These are phyloP conservation scores for Amblyteles armatorius DNA, from an alignment of 2,888 invertebrate species.

Conservation along the genomic window DNA sequence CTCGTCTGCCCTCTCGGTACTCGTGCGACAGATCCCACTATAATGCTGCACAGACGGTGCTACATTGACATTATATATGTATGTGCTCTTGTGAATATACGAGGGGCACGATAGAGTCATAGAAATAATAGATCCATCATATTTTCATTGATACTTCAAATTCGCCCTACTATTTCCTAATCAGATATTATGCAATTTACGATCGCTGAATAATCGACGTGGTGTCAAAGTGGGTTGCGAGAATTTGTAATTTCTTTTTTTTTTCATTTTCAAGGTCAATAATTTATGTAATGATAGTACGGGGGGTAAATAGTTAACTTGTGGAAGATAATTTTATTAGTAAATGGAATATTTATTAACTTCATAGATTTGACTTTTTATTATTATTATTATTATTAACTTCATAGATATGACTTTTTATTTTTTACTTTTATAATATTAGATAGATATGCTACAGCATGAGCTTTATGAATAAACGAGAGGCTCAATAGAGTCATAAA, in stretches of 20 bases:
- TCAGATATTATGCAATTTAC: not conserved
- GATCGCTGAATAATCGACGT: not conserved
- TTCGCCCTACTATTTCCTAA: slow-evolving; percentile 16
- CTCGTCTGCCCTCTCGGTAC: slow-evolving; percentile 38
- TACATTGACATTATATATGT: not conserved
- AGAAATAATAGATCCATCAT: slow-evolving; percentile 60
- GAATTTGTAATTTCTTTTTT: not conserved
- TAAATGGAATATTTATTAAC: no score
- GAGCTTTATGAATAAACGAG: slow-evolving; percentile 37
- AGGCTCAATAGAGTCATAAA: slow-evolving; percentile 63
- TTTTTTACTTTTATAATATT: not conserved
- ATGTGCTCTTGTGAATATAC: slow-evolving; percentile 30
- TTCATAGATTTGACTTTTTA: no score
- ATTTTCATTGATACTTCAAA: slow-evolving; percentile 47
- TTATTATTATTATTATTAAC: no score
- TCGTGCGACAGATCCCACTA: slow-evolving; percentile 62
- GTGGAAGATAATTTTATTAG: not conserved
- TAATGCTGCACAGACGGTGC: slow-evolving; percentile 22
- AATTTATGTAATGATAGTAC: not conserved
- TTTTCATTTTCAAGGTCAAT: not conserved
- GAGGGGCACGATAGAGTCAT: slow-evolving; percentile 61
- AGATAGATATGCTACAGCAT: not conserved
- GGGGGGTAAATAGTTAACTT: not conserved
- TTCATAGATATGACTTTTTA: no score
- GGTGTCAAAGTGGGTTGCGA: not conserved